phyloP scores from a whole-genome alignment of 2,888 invertebrate species.

The Arrhopalites spinosus region DNA sequence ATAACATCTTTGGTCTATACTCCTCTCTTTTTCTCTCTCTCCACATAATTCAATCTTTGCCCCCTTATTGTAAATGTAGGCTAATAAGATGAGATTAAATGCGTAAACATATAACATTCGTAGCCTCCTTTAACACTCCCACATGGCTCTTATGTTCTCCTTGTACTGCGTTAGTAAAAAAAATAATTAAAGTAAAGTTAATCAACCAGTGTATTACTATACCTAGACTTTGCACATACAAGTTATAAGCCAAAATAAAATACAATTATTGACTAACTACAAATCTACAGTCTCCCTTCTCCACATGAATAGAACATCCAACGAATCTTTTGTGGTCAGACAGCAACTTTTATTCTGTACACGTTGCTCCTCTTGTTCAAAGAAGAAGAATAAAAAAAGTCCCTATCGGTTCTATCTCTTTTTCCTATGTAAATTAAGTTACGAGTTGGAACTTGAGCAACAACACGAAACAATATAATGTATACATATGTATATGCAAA shows the following conservation, averaged over 20 bases:
- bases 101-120: not conserved
- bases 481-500: no score
- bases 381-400: no score
- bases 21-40: not conserved
- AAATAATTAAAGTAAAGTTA: conserved; percentile 14
- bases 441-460: not conserved
- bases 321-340: not conserved
- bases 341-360: conserved; percentile 7
- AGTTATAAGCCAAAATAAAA: not conserved
- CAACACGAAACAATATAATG: not conserved
- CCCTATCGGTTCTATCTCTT: not conserved
- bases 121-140: conserved; percentile 20
- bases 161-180: not conserved
- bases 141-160: not conserved
- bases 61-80: not conserved
- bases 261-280: conserved; percentile 1
- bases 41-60: not conserved
- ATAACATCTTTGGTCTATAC: not conserved
- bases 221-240: not conserved
- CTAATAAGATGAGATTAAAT: conserved; percentile 31
- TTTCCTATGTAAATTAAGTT: conserved; percentile 1
- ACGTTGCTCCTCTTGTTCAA: conserved; percentile 8
- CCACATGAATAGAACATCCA: not conserved
- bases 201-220: no score
- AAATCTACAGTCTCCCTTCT: not conserved